These are phyloP conservation scores for Heliconius congener DNA, from an alignment of 1,140 invertebrate genomes.

Conservation along the genomic window DNA sequence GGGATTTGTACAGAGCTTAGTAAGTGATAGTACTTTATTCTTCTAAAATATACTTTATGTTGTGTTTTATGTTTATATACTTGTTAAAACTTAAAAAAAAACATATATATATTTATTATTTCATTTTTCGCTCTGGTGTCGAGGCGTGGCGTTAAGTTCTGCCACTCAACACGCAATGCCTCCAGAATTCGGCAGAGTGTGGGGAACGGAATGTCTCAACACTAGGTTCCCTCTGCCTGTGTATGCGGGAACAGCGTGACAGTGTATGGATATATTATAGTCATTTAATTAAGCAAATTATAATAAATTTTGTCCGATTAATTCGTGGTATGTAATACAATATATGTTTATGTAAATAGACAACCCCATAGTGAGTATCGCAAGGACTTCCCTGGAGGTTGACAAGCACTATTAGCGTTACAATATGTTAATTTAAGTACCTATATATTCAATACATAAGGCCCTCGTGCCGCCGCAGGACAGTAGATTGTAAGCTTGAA, in stretches of 20 bases:
- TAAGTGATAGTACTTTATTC: not conserved
- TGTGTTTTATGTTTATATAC: no score
- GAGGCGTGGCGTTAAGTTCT: no score
- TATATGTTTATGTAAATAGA: slow-evolving; percentile 29
- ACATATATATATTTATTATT: no score
- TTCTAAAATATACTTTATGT: not conserved
- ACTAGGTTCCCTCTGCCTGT: no score
- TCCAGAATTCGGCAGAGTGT: no score
- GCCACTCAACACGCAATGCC: no score
- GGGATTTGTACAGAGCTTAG: not conserved
- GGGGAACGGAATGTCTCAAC: no score
- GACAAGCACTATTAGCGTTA: slow-evolving; percentile 11
- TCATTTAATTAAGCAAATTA: not conserved
- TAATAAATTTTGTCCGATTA: not conserved
- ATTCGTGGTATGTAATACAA: slow-evolving; percentile 15
- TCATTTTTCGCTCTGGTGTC: no score
- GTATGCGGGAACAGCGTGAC: not conserved
- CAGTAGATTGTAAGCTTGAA: no score
- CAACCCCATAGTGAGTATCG: slow-evolving; percentile 2
- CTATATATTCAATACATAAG: no score
- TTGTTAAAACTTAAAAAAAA: no score
- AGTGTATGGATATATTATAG: not conserved
- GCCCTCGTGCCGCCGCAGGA: no score
- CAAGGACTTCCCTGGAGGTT: slow-evolving; percentile 13
- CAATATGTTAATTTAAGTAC: not conserved